Evolutionary conservation across 2,113 vertebrate species (phyloP), one percentile per base, ranked within the genome.

Genomic region (Toxostoma redivivum): DNA sequence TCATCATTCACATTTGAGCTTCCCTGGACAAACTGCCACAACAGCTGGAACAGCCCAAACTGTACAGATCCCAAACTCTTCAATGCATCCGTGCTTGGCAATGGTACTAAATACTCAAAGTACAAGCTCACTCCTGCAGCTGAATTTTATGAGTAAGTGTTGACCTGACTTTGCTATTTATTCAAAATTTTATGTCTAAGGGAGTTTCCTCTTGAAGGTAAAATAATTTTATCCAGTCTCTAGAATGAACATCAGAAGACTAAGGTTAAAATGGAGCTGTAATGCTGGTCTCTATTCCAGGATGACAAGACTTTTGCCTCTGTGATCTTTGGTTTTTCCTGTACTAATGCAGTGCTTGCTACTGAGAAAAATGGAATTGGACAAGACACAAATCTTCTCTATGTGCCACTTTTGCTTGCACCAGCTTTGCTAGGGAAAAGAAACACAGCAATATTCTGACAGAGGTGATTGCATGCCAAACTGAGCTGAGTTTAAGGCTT

Each of bases 91-190:
- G 14, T 98, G n/a, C 95, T 99, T 73, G 98, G 97, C 88, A 98
- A 99, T 47, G 98, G 98, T 56, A 99, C 98, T 50, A 98, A 98
- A 84, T 99, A 99, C 71, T 98, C 99, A 14, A 99, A 99, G 96
- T 98, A 99, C 97, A 99, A 99, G 97, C 98, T 98, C 93, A 99
- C 99, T 7, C 99, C 99, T 2, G 99, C 99, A 15, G 99, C 99
- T 35, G 99, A 99, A 97, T 99, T 99, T 97, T 99, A 99, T 54
- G 99, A 99, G 99, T 99, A 98, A 99, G 99, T 99, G 37, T 58
- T 45, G 20, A 28, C 24, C 45, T 38, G 24, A 38, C 48, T 38
- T 30, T n/a, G 18, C 64, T 85, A 30, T 84, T 88, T 56, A 24
- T 64, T 65, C 30, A 65, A 76, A 95, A 73, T 47, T 65, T 19